Conservation (phyloP, 2,797 vertebrate species). For the Eulemur albifrons region DNA sequence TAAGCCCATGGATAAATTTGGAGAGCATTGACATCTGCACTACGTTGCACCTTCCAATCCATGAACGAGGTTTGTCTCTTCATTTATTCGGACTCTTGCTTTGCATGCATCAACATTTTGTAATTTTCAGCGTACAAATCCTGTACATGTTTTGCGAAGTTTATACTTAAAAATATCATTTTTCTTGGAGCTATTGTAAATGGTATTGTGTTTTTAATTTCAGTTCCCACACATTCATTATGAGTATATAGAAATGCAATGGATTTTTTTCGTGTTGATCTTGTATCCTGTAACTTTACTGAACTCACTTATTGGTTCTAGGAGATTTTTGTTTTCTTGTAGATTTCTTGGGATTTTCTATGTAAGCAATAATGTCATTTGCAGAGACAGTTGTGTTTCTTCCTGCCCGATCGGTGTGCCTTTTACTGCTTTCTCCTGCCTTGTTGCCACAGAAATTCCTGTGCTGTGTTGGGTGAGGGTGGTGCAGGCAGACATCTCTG, state of each 20-base stretch:
- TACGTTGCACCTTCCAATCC: background rate
- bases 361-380: background rate
- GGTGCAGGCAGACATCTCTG: fast-evolving
- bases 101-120: background rate
- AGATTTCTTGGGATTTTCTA: background rate
- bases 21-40: background rate
- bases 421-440: background rate
- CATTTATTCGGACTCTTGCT: background rate
- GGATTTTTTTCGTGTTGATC: background rate
- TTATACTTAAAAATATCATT: background rate
- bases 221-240: background rate
- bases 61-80: background rate
- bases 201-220: background rate
- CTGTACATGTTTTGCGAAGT: background rate
- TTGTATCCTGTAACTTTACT: background rate
- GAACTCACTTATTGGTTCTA: background rate
- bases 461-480: fast-evolving
- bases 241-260: background rate
- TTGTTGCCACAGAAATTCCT: background rate
- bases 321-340: background rate
- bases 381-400: background rate
- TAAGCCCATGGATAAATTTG: background rate
- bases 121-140: background rate
- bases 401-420: fast-evolving
- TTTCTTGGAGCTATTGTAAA: background rate